Evolutionary conservation across 1,140 invertebrate genomes (phyloP), one percentile per base, ranked within the genome.

Genomic region (Drosophila novamexicana): DNA sequence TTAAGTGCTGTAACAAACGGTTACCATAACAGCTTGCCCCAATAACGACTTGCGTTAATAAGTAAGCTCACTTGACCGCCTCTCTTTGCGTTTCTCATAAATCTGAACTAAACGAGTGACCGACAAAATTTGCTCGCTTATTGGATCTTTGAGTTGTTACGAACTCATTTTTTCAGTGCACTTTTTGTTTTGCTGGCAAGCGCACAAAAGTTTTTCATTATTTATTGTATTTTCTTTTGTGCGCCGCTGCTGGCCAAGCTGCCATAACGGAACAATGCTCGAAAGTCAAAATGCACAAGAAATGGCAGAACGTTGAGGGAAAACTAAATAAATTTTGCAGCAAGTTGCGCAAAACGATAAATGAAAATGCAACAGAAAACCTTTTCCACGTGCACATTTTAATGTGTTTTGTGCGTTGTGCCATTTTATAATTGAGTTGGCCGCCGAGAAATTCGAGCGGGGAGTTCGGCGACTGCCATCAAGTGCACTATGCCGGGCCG

Each of bases 371-470:
- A 54, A 73, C 76, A 77, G 50, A 77, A 81, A 79, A 69, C 76
- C 77, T 89, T 83, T 47, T 83, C 74, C 77, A 84, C 85, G 88
- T 84, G 84, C 84, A 45, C 22, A 36, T 88, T 89, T 89, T 89
- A 89, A 89, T 89, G 84, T 84, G 81, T 90, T 89, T 84, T 84
- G 82, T 89, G 84, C 84, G 85, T 89, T 89, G 75, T 82, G 52
- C 79, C 68, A 72, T 57, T 79, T 88, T 89, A 90, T 90, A 89
- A 89, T 89, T 89, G 80, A 89, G 84, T 79, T 89, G 84, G 70
- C 70, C 74, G 80, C 37, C 39, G 54, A 50, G 52, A n/a, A 40
- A 42, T 37, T 32, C 8, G 22, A 45, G 9, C 12, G 37, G 7
- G 18, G 40, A 9, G 18, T 49, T 49, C 2, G 7, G 12, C 2